A percentile compares a stretch with the other conserved stretches of the same genome.
phyloP scores from a whole-genome alignment of 2,797 vertebrate species.

The Strix occidentalis region DNA sequence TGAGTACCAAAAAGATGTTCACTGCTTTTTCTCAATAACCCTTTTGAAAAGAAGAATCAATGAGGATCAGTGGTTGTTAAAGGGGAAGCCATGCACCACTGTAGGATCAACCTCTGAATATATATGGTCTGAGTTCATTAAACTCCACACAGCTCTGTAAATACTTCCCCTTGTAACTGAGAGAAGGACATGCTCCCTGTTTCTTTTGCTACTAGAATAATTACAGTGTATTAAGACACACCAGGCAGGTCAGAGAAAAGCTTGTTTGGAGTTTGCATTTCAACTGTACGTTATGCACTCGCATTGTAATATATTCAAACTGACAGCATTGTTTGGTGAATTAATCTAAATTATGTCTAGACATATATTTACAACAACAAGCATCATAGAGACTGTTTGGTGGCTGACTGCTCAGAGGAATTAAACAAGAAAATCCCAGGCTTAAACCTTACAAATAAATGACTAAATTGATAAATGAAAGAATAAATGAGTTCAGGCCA shows the following conservation, averaged over 20 bases:
- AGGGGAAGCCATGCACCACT: neutral
- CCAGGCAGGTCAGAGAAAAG: conserved; percentile 59
- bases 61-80: neutral
- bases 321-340: conserved; percentile 22
- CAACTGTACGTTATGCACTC: conserved; percentile 4
- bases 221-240: conserved; percentile 35
- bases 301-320: conserved; percentile 39
- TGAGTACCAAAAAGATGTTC: neutral
- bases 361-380: conserved; percentile 39
- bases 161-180: neutral
- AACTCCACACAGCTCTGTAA: neutral
- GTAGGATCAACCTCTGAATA: neutral
- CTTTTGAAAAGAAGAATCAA: neutral
- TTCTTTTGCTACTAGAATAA: conserved; percentile 4
- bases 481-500: neutral
- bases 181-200: neutral
- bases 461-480: neutral
- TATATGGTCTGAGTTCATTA: neutral
- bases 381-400: neutral
- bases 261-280: conserved; percentile 43
- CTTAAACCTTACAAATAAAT: neutral
- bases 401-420: neutral
- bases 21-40: neutral
- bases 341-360: conserved; percentile 59
- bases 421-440: neutral